Evolutionary conservation across 2,888 invertebrate species (phyloP).

Genomic region (Thecocarcelia acutangulata): DNA sequence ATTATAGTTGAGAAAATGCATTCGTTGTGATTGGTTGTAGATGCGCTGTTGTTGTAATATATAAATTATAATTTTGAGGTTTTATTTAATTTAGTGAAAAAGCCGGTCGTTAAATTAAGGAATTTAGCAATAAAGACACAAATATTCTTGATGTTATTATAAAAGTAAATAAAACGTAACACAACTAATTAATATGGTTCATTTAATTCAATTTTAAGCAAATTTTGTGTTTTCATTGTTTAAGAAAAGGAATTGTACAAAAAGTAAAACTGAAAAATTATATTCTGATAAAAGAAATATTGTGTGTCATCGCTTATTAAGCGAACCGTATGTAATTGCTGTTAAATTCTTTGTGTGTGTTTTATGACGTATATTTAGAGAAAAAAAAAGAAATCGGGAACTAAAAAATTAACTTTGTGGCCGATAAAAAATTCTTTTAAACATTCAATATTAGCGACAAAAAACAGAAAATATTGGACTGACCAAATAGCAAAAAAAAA

Average conservation of each 20-base stretch:
- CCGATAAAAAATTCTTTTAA: conserved; percentile 25
- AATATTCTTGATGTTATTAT: not conserved
- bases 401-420: conserved; percentile 22
- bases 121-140: conserved; percentile 11
- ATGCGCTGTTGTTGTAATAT: conserved; percentile 21
- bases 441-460: conserved; percentile 7
- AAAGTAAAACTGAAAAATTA: conserved; percentile 26
- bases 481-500: no score
- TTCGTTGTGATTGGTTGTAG: conserved; percentile 64
- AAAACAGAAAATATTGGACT: no score
- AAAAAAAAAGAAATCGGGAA: conserved; percentile 22
- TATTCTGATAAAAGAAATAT: conserved; percentile 56
- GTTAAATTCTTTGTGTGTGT: conserved; percentile 55
- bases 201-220: conserved; percentile 28
- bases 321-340: conserved; percentile 18
- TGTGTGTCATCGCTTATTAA: conserved; percentile 63
- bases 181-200: conserved; percentile 11
- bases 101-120: conserved; percentile 57
- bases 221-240: conserved; percentile 16
- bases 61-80: conserved; percentile 39
- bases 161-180: conserved; percentile 35
- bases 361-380: conserved; percentile 29
- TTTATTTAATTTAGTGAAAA: conserved; percentile 58
- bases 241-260: conserved; percentile 29
- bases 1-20: conserved; percentile 64